These are phyloP conservation scores for Neolamprologus toae DNA, from an alignment of 2,113 vertebrate species.

Conservation along the genomic window DNA sequence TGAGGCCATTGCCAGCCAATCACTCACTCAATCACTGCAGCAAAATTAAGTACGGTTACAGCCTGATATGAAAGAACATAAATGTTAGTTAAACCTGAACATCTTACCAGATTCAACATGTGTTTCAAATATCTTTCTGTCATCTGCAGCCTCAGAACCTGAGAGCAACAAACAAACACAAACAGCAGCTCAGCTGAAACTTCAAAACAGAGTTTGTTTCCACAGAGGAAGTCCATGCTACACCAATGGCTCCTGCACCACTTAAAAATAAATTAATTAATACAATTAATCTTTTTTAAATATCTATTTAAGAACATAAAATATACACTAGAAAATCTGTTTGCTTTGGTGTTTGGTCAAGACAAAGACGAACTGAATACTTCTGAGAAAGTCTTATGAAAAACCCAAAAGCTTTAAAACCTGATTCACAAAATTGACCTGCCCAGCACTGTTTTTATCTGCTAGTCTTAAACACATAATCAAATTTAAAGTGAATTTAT, in stretches of 20 bases:
- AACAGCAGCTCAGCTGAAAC: neutral
- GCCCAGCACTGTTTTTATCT: neutral
- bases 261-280: rapidly evolving
- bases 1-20: neutral
- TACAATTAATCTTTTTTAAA: neutral
- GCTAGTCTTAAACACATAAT: neutral
- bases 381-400: neutral
- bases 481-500: neutral
- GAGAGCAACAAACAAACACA: neutral
- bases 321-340: neutral
- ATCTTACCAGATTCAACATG: constrained; percentile 77
- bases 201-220: neutral
- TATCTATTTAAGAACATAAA: neutral
- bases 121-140: constrained; percentile 74
- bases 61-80: neutral
- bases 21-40: neutral
- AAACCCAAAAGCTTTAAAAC: neutral
- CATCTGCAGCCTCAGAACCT: constrained; percentile 86
- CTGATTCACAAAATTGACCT: neutral
- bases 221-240: neutral
- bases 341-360: neutral
- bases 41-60: neutral
- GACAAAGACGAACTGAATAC: neutral
- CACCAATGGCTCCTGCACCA: neutral
- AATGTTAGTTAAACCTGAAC: neutral